A percentile compares a stretch with the other conserved stretches of the same genome.
These are phyloP conservation scores for Polietes domitor DNA, from an alignment of 2,888 invertebrate species.

Conservation along the genomic window DNA sequence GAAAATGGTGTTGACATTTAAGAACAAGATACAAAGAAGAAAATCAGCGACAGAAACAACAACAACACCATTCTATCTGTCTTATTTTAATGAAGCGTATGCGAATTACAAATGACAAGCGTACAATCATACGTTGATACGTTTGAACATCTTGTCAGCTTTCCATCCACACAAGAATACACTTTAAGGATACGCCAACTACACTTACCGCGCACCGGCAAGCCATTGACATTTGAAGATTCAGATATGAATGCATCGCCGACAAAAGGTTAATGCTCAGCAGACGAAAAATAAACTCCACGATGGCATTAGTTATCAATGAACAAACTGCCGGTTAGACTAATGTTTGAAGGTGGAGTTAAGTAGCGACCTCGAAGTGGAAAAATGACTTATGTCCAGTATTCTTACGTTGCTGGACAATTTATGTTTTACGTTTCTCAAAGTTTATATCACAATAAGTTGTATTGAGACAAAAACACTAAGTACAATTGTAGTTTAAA, in stretches of 20 bases:
- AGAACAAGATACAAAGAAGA: constrained; percentile 33
- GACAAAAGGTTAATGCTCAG: constrained; percentile 26
- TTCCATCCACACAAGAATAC: neutral
- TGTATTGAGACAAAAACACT: too few species aligned
- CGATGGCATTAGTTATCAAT: constrained; percentile 35
- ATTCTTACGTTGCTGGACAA: too few species aligned
- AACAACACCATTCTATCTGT: constrained; percentile 71
- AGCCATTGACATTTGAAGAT: constrained; percentile 22
- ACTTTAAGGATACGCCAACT: constrained; percentile 19
- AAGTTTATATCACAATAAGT: too few species aligned
- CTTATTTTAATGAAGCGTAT: constrained; percentile 79
- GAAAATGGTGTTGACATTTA: constrained; percentile 54
- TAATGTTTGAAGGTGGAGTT: too few species aligned
- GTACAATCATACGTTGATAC: constrained; percentile 29
- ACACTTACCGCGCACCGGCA: constrained; percentile 3
- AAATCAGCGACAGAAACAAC: constrained; percentile 30
- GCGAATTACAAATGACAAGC: constrained; percentile 74
- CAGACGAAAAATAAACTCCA: constrained; percentile 13
- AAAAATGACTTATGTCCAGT: too few species aligned
- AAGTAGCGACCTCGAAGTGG: too few species aligned
- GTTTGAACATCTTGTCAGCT: neutral
- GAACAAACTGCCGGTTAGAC: too few species aligned
- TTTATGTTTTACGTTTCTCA: too few species aligned
- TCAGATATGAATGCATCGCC: neutral
- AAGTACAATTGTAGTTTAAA: too few species aligned